Conservation (phyloP, 2,797 vertebrate genomes). For the Esox masquinongy region DNA sequence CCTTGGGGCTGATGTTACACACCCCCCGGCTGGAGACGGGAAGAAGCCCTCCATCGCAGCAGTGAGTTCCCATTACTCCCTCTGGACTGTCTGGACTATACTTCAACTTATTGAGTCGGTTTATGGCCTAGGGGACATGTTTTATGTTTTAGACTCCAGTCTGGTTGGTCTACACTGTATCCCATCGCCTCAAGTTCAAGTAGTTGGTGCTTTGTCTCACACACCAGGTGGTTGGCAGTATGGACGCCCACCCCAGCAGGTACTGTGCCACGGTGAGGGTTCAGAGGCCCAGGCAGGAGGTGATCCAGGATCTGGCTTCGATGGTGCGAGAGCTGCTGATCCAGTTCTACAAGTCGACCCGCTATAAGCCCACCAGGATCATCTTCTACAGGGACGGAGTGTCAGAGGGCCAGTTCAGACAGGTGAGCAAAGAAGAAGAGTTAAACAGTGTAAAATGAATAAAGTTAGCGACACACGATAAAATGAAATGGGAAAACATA, state of each 20-base stretch:
- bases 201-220: not conserved
- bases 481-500: no score
- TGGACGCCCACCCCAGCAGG: slow-evolving; percentile 97
- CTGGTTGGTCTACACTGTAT: not conserved
- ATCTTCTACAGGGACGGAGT: slow-evolving; percentile 98
- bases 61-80: slow-evolving; percentile 69
- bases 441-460: no score
- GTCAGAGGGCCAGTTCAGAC: slow-evolving; percentile 97
- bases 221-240: slow-evolving; percentile 93
- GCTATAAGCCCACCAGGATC: slow-evolving; percentile 97
- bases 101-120: no score
- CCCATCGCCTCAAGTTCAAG: not conserved
- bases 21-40: slow-evolving; percentile 96
- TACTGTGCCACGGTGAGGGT: slow-evolving; percentile 98
- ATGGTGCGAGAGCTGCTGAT: slow-evolving; percentile 98
- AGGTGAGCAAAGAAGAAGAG: slow-evolving; percentile 71
- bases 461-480: no score
- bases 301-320: slow-evolving; percentile 95
- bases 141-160: no score
- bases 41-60: slow-evolving; percentile 98
- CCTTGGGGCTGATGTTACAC: slow-evolving; percentile 97
- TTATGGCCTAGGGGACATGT: not conserved
- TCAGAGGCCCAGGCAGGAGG: slow-evolving; percentile 94
- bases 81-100: not conserved
- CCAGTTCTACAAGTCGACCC: slow-evolving; percentile 98